Evolutionary conservation across 1,140 invertebrate species (phyloP), one percentile per base, ranked within the genome.

Genomic region (Littorina saxatilis): DNA sequence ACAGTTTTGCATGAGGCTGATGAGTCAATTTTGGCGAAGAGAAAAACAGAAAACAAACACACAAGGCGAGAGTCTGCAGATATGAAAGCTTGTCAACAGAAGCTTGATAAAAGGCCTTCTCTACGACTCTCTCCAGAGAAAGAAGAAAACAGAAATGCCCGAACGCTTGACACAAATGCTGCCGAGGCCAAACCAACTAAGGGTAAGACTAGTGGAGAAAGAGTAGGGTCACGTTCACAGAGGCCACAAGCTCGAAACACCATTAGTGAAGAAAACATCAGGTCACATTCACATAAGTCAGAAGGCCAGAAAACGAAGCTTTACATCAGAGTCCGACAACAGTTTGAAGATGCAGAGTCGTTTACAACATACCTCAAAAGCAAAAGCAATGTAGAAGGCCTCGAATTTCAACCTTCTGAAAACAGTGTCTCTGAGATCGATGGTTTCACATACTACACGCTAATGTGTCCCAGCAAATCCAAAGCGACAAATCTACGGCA

Each of bases 401-500:
- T 37, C 27, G 13, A 4, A 2, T 11, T 0, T 32, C 27, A 39
- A 37, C 13, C n/a, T n/a, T n/a, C n/a, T n/a, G n/a, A n/a, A n/a
- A n/a, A n/a, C n/a, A n/a, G 23, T 9, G 37, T 68, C 32, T 35
- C 29, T 39, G 15, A 9, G 32, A 17, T 13, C 29, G 32, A 68
- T 23, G 29, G 32, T 5, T 37, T 0, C 29, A 68, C 66, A 0
- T 68, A n/a, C 29, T 68, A 23, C 66, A 68, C 66, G 11, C 29
- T 68, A 32, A 37, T 27, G 13, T 68, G 66, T 68, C 66, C 66
- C 27, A 68, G 66, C 29, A 68, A 39, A 39, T 35, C 32, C 66
- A 9, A 37, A 17, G 66, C 66, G 17, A 5, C 20, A 4, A 68
- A 37, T 27, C 17, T 35, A 15, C 29, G 0, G 11, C 32, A 39